Percentiles rank a stretch among this genome's conserved stretches.
Evolutionary conservation across 2,113 vertebrate genomes (phyloP).

Genomic region (Mastomys natalensis): DNA sequence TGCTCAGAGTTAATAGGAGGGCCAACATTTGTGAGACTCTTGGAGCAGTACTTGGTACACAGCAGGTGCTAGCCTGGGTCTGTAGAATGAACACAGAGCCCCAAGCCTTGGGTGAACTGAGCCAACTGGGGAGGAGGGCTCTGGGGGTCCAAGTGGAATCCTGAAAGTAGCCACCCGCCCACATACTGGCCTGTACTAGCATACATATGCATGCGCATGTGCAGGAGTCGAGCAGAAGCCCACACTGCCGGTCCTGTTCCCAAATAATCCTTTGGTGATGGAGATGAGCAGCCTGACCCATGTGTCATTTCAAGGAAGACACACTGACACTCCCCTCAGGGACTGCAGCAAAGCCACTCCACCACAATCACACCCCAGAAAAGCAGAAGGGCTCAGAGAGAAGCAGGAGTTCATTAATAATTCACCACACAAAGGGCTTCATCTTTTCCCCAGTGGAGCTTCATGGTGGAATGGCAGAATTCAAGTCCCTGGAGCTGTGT

Average conservation of each 20-base stretch:
- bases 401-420: background rate
- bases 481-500: background rate
- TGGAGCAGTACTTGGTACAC: background rate
- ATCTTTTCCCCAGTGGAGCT: background rate
- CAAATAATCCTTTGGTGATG: background rate
- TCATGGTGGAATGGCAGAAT: fast-evolving
- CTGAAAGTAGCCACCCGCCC: background rate
- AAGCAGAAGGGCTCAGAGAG: background rate
- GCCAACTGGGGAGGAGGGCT: background rate
- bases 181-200: fast-evolving
- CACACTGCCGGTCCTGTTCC: background rate
- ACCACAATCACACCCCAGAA: background rate
- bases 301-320: conserved; percentile 8
- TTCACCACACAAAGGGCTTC: background rate
- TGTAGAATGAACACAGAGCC: background rate
- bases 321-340: background rate
- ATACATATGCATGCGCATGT: fast-evolving
- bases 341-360: background rate
- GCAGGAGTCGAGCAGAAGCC: background rate
- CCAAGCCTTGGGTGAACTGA: background rate
- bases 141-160: background rate
- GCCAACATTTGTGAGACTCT: background rate
- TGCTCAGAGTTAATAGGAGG: background rate
- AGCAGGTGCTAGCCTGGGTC: background rate
- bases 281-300: background rate